Evolutionary conservation across 2,888 invertebrate species (phyloP).

Genomic region (Chorisops tibialis): DNA sequence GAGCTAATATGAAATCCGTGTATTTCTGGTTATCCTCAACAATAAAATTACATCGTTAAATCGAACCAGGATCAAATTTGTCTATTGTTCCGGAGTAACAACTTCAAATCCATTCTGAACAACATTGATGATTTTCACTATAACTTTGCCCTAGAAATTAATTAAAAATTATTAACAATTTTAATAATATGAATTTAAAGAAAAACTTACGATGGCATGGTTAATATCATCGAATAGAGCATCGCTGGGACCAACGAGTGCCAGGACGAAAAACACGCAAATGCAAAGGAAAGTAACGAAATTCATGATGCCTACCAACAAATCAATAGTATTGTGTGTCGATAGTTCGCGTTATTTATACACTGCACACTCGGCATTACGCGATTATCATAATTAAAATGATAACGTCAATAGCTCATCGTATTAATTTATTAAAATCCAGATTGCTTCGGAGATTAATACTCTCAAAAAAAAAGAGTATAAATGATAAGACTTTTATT

Average conservation of each 20-base stretch:
- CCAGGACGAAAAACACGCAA: constrained; percentile 7
- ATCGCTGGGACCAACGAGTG: constrained; percentile 9
- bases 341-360: too few species aligned
- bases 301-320: constrained; percentile 15
- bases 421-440: not conserved
- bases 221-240: constrained; percentile 16
- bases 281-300: constrained; percentile 13
- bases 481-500: too few species aligned
- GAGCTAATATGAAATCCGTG: too few species aligned
- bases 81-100: too few species aligned
- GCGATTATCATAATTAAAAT: too few species aligned
- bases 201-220: constrained; percentile 17
- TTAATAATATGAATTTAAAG: not conserved
- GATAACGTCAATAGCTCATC: not conserved
- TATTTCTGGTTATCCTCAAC: too few species aligned
- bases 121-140: constrained; percentile 9
- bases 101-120: constrained; percentile 1
- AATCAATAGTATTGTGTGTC: too few species aligned
- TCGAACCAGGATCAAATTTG: too few species aligned
- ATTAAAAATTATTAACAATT: not conserved
- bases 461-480: too few species aligned
- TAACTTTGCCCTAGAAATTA: constrained; percentile 6
- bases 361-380: too few species aligned
- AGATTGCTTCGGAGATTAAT: not conserved
- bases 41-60: too few species aligned